Evolutionary conservation across 2,888 invertebrate genomes (phyloP).

Genomic region (Eumacrocentrus americanus): DNA sequence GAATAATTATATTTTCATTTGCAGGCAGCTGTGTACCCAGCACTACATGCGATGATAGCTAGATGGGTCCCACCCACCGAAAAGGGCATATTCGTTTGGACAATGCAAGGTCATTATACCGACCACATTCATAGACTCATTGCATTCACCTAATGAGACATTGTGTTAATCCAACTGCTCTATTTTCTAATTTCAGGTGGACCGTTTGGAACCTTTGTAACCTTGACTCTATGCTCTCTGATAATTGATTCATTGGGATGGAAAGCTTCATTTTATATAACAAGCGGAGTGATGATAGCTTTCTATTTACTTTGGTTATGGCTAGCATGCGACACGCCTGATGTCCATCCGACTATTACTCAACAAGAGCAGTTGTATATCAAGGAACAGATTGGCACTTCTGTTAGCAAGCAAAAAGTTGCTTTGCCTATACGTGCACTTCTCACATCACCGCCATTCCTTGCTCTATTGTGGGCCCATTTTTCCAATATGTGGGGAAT

Average conservation of each 20-base stretch:
- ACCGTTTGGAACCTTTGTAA: constrained; percentile 74
- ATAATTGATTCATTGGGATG: constrained; percentile 71
- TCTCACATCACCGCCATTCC: constrained; percentile 71
- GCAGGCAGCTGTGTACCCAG: constrained; percentile 72
- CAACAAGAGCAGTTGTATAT: constrained; percentile 71
- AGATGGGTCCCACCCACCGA: constrained; percentile 79
- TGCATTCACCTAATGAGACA: not conserved
- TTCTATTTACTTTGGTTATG: constrained; percentile 71
- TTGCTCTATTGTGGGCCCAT: constrained; percentile 72
- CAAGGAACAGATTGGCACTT: constrained; percentile 54
- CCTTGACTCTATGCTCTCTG: constrained; percentile 72
- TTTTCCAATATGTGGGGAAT: constrained; percentile 83
- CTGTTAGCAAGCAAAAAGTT: constrained; percentile 54
- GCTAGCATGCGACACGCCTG: constrained; percentile 71
- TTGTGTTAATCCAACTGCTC: too few species aligned
- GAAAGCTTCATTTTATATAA: constrained; percentile 73
- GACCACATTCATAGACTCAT: not conserved
- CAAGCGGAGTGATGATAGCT: constrained; percentile 66
- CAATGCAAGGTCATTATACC: constrained; percentile 62
- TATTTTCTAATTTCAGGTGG: constrained; percentile 70
- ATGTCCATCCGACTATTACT: constrained; percentile 69
- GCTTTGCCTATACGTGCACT: constrained; percentile 71
- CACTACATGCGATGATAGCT: constrained; percentile 72
- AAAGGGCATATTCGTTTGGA: constrained; percentile 77
- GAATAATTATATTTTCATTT: constrained; percentile 26